Base-by-base conservation (phyloP, 2,113 vertebrate genomes). In the Columba janthina region DNA sequence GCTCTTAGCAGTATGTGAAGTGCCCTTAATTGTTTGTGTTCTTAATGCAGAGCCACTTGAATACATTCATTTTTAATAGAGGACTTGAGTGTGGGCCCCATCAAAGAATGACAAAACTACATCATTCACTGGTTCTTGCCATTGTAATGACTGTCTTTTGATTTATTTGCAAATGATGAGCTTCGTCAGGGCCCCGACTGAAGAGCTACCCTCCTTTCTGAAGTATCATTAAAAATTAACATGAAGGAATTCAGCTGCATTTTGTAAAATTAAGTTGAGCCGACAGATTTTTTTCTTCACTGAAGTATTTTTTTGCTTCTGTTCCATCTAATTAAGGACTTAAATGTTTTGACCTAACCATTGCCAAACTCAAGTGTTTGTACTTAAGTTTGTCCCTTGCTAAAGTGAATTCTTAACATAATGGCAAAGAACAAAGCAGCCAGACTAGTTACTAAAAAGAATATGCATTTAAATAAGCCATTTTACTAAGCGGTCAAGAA, bases 61-160 rank as follows among this genome's bases (percentile, higher is more conserved):
- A 98, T 94, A 95, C 97, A 98, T 98, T 98, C 96, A 98, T 98
- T 98, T 98, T 98, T 98, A 98, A 98, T 98, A 98, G 97, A 97
- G 93, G 94, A 96, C 97, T 97, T 96, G 96, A 98, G 97, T 93
- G 96, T 95, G 91, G 84, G 96, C 96, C 97, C 97, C 96, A 98
- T 98, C 97, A 95, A 97, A 98, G 94, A 97, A 97, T 88, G 96
- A 96, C 96, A 97, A 97, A 98, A 97, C 97, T 98, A 98, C 93
- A 97, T 95, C 95, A 97, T 96, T 98, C 97, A 97, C 70, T 97
- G 95, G 93, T 96, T 97, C 94, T 95, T 95, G 79, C 96, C 96
- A 96, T 90, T 90, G 90, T 93, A 97, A 97, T 96, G 96, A 98
- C 78, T 97, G 98, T 96, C 97, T 98, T 98, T 96, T 97, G 97